Conservation (phyloP, 2,113 vertebrate species). For the Lepus europaeus region DNA sequence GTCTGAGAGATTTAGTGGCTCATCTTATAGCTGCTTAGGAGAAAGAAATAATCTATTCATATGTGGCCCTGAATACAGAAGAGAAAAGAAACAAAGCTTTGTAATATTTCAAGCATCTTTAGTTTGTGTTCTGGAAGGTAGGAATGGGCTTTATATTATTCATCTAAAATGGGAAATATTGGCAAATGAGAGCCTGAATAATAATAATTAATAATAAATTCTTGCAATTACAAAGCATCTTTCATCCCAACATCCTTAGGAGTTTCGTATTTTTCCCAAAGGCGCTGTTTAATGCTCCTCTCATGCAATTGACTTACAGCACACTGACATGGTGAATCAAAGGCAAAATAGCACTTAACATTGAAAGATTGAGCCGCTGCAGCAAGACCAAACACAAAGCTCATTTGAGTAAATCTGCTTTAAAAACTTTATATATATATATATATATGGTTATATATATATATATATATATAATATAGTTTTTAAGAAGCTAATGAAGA, state of each 20-base stretch:
- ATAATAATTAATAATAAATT: constrained; percentile 71
- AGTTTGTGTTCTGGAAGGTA: constrained; percentile 55
- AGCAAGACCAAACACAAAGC: constrained; percentile 36
- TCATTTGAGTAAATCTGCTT: constrained; percentile 40
- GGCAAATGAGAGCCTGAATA: constrained; percentile 37
- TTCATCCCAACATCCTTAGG: constrained; percentile 46
- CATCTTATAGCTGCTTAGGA: constrained; percentile 59
- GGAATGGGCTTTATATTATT: constrained; percentile 29
- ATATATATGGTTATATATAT: too few species aligned
- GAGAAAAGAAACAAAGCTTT: background rate
- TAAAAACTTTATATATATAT: background rate
- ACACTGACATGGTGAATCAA: constrained; percentile 4
- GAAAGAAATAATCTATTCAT: constrained; percentile 61
- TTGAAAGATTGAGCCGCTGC: constrained; percentile 5
- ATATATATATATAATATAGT: background rate
- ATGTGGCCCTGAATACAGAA: constrained; percentile 62
- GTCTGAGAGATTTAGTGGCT: constrained; percentile 68
- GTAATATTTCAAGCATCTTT: constrained; percentile 61
- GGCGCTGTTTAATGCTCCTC: background rate
- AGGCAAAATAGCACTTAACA: constrained; percentile 45
- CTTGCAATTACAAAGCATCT: constrained; percentile 64
- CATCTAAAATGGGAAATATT: constrained; percentile 55
- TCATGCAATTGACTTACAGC: constrained; percentile 6
- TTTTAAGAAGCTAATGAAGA: background rate
- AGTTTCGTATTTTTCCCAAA: constrained; percentile 48